Conservation (phyloP, 1,140 invertebrate genomes). For the Polypedilum vanderplanki region DNA sequence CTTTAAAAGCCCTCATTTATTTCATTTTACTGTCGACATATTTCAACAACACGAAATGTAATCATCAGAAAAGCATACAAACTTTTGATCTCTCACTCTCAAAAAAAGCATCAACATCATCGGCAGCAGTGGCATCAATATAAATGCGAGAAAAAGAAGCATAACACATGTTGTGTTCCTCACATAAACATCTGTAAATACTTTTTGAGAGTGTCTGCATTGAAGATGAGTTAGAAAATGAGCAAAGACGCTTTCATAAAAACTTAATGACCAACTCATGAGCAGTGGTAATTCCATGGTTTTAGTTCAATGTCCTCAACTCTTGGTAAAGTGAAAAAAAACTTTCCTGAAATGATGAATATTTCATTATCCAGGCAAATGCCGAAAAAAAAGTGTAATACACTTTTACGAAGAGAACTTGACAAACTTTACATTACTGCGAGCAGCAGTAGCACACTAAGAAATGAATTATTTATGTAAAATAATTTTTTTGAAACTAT, state of each 20-base stretch:
- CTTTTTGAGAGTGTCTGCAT: not conserved
- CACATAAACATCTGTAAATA: conserved; percentile 18
- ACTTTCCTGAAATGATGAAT: not conserved
- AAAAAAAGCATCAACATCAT: too few species aligned
- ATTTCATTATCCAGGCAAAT: not conserved
- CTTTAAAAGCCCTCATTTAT: too few species aligned
- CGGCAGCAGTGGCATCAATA: too few species aligned
- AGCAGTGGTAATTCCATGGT: not conserved
- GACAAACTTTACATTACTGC: too few species aligned
- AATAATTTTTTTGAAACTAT: too few species aligned
- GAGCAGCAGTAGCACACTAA: too few species aligned
- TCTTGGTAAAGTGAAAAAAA: not conserved
- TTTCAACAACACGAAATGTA: not conserved
- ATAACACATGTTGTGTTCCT: not conserved
- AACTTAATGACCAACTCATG: conserved; percentile 10
- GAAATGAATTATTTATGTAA: too few species aligned
- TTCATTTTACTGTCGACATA: not conserved
- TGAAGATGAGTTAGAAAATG: not conserved
- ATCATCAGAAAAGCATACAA: not conserved
- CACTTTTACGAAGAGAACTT: too few species aligned
- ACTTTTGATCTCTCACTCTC: not conserved
- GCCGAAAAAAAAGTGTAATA: not conserved
- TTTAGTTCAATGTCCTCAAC: conserved; percentile 15
- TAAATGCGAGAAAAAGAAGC: not conserved
- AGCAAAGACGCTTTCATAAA: not conserved